These are phyloP conservation scores for Nothobranchius kuhntae DNA, from an alignment of 2,113 vertebrate genomes.

Conservation along the genomic window DNA sequence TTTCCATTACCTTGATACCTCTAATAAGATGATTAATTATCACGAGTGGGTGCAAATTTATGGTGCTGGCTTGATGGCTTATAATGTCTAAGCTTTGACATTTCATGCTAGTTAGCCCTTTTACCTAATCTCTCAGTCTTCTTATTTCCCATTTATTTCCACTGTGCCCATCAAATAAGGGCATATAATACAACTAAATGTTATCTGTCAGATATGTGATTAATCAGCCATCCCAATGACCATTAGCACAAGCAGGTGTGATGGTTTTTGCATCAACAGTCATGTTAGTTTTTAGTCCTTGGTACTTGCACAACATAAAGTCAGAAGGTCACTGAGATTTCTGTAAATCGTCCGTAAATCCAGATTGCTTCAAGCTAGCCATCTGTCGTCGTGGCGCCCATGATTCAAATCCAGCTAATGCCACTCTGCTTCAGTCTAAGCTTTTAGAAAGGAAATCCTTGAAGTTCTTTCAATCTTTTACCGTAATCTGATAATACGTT, in stretches of 20 bases:
- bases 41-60: too few species aligned
- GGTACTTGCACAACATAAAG: slow-evolving; percentile 17
- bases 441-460: slow-evolving; percentile 38
- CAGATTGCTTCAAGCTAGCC: slow-evolving; percentile 56
- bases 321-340: slow-evolving; percentile 46
- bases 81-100: too few species aligned
- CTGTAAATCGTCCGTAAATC: slow-evolving; percentile 46
- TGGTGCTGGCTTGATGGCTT: too few species aligned
- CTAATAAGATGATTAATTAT: too few species aligned
- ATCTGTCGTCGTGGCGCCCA: slow-evolving; percentile 57
- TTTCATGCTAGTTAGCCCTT: too few species aligned
- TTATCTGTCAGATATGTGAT: not conserved
- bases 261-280: not conserved
- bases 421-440: slow-evolving; percentile 37
- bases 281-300: not conserved
- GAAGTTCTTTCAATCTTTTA: slow-evolving; percentile 14
- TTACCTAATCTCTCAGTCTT: not conserved
- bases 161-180: not conserved
- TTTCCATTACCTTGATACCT: too few species aligned
- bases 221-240: not conserved
- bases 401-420: slow-evolving; percentile 64
- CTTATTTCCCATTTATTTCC: not conserved
- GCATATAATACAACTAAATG: not conserved
- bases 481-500: slow-evolving; percentile 8
- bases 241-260: not conserved